Base-by-base conservation (phyloP, 2,113 vertebrate species). In the Poeciliopsis prolifica region DNA sequence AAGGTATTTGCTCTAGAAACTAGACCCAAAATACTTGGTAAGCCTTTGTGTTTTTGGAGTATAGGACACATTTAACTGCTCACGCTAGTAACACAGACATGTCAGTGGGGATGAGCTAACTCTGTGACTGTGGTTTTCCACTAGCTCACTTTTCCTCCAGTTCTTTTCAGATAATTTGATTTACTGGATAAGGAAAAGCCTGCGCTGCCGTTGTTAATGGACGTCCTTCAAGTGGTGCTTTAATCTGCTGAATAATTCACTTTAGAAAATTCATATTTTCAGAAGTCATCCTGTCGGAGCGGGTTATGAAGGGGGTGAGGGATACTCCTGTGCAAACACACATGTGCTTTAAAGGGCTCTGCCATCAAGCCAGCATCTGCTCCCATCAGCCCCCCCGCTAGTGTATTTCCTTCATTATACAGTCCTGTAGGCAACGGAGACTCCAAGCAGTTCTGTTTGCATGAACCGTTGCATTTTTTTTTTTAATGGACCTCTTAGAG, bases 91-190 rank as follows among this genome's bases (percentile, higher is more conserved):
- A 48, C 17, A 19, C 44, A 48, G 44, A 48, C 44, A 48, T 48
- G 44, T 44, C 5, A 44, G 42, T 17, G 17, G 4, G 14, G 44
- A 48, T 48, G 84, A 91, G 60, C 80, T 84, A 79, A 86, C 74
- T 1, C 37, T 0, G 0, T 84, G 84, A 89, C 81, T 80, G 42
- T 35, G 74, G 4, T 83, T 86, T 91, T 91, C 87, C 91, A 89
- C 86, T 84, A 35, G 58, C 79, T 90, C 81, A 85, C 60, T 19
- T 17, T 30, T 72, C 51, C 51, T 24, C 8, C n/a, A n/a, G 51
- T 24, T 58, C 51, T 17, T n/a, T 58, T 58, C 24, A 58, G 2
- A 24, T n/a, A 10, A 58, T 22, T 11, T 51, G 15, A 51, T 9
- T 51, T 24, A 51, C 48, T 51, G 48, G 48, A 22, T 10, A 58